Conservation (phyloP, 2,888 invertebrate species). For the Lissocephala sabroskyi region DNA sequence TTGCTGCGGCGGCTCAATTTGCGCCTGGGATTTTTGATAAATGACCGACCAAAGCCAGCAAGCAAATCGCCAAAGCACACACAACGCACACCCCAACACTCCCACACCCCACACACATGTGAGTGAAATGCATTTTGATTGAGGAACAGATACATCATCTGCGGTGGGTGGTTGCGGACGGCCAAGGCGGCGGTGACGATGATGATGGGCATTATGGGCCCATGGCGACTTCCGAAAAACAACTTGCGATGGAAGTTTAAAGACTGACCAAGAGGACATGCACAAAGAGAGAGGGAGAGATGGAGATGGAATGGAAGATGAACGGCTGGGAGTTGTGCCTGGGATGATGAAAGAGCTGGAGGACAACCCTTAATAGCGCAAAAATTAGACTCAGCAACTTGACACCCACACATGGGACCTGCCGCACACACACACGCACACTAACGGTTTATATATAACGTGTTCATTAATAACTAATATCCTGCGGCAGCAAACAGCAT, state of each 20-base stretch:
- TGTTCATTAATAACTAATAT: slow-evolving; percentile 65
- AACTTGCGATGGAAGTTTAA: slow-evolving; percentile 38
- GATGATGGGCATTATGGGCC: too few relatives aligned
- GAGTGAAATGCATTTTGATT: slow-evolving; percentile 31
- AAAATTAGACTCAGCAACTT: slow-evolving; percentile 18
- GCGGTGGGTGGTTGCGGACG: not conserved
- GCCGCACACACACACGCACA: slow-evolving; percentile 7
- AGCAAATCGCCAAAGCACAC: slow-evolving; percentile 20
- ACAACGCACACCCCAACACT: slow-evolving; percentile 29
- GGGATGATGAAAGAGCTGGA: slow-evolving; percentile 31
- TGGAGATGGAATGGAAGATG: not conserved
- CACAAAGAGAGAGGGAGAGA: slow-evolving; percentile 14
- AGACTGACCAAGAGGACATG: slow-evolving; percentile 15
- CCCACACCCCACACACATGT: slow-evolving; percentile 4
- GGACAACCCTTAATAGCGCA: slow-evolving; percentile 43
- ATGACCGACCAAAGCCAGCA: slow-evolving; percentile 31
- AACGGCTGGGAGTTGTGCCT: not conserved
- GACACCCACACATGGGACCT: slow-evolving; percentile 10
- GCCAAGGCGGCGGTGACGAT: too few relatives aligned
- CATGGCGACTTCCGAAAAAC: too few relatives aligned
- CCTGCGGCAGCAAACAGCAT: slow-evolving; percentile 59
- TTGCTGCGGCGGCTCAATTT: slow-evolving; percentile 21
- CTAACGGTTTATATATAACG: slow-evolving; percentile 29
- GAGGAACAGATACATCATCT: slow-evolving; percentile 47
- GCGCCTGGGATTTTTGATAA: slow-evolving; percentile 44